phyloP scores from a whole-genome alignment of 2,797 vertebrate species.

The Podargus strigoides region DNA sequence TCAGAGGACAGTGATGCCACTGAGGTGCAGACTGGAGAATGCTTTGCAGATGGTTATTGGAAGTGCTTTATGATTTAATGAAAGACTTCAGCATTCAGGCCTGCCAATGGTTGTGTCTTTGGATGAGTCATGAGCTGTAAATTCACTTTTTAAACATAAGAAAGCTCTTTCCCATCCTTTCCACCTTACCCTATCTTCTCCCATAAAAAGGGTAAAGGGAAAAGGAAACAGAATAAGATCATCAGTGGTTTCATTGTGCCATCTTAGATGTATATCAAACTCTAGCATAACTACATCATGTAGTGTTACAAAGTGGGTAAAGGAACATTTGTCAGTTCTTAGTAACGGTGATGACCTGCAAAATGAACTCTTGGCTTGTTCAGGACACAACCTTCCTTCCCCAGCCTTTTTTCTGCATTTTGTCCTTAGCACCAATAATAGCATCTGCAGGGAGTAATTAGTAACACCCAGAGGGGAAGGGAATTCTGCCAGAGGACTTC shows the following conservation, averaged over 20 bases:
- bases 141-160: neutral
- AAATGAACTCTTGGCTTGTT: neutral
- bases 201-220: neutral
- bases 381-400: conserved; percentile 39
- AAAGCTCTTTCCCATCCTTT: neutral
- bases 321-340: neutral
- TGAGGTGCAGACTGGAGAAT: neutral
- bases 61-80: neutral
- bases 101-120: neutral
- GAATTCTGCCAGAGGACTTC: conserved; percentile 73
- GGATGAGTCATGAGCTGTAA: neutral
- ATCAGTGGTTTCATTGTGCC: neutral
- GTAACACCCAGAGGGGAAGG: conserved; percentile 76
- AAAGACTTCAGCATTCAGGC: neutral
- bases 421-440: conserved; percentile 67
- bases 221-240: neutral
- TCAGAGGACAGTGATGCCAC: neutral
- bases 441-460: conserved; percentile 86
- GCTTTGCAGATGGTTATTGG: conserved; percentile 9
- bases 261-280: neutral
- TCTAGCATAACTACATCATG: neutral
- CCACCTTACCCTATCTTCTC: neutral
- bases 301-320: neutral
- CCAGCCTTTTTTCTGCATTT: conserved; percentile 70
- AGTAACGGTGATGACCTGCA: neutral